Evolutionary conservation across 2,113 vertebrate species (phyloP), one percentile per base, ranked within the genome.

Genomic region (Podiceps cristatus): DNA sequence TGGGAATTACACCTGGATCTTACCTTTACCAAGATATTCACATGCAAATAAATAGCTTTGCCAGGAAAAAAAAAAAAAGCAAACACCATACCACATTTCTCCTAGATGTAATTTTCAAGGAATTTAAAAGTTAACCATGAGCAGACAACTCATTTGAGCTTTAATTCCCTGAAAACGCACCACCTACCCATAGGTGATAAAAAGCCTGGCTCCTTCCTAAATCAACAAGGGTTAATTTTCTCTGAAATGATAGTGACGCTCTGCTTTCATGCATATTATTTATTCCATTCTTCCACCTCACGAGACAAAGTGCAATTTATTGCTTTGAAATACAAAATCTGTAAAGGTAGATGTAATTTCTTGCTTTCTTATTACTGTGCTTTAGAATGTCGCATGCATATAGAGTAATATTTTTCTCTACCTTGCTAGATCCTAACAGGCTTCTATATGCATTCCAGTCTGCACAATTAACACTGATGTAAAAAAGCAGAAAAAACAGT

Each of bases 1-100:
- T 66, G 40, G 75, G 86, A 94, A 91, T 96, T 88, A 59, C 66
- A 84, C 17, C 73, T 94, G 93, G 66, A 91, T 95, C 84, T 78
- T 60, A 58, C 59, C 29, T 86, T 63, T 86, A 87, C 58, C 56
- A 25, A 94, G 31, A 73, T 25, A 31, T 14, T 68, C 53, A 17
- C 47, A 19, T 15, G 24, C 88, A n/a, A 92, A 92, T 47, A 87
- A 94, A 89, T 18, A 45, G 17, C 31, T 84, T 92, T 74, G 18
- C 44, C 63, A 96, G 72, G 37, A 37, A 37, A 37, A 37, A 37
- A 37, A 37, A 82, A 83, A 74, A 52, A 71, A 75, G 23, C 18
- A 92, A 73, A 35, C 29, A 2, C 27, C 18, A 10, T 33, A 55
- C 37, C 52, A 20, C 52, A 44, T 86, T 90, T 90, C 72, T 88